Percentiles rank a stretch among this genome's conserved stretches.
These are phyloP conservation scores for Euzetes globulus DNA, from an alignment of 2,888 invertebrate species.

Conservation along the genomic window DNA sequence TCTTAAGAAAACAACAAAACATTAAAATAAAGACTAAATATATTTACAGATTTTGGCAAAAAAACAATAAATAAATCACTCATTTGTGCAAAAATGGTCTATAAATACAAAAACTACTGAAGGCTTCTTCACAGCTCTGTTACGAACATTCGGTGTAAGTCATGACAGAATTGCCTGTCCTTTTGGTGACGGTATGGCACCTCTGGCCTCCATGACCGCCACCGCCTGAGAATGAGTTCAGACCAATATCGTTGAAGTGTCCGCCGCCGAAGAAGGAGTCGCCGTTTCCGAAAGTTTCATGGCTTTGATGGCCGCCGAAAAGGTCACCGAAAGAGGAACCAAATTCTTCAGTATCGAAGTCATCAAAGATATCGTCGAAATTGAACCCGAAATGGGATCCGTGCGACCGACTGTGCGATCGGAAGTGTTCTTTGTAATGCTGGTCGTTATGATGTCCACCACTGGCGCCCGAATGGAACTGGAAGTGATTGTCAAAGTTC, in stretches of 20 bases:
- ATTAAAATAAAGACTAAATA: too few relatives aligned
- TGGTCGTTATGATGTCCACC: slow-evolving; percentile 39
- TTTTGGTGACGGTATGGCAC: slow-evolving; percentile 46
- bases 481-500: slow-evolving; percentile 44
- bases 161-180: slow-evolving; percentile 46
- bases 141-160: slow-evolving; percentile 47
- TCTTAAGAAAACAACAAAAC: too few relatives aligned
- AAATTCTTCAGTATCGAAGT: slow-evolving; percentile 44
- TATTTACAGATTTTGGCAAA: too few relatives aligned
- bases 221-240: slow-evolving; percentile 32
- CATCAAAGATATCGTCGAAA: slow-evolving; percentile 47
- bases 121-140: not conserved
- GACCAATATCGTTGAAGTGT: slow-evolving; percentile 40
- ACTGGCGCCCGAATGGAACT: slow-evolving; percentile 38
- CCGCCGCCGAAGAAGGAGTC: slow-evolving; percentile 45
- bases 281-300: slow-evolving; percentile 45
- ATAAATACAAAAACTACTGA: too few relatives aligned
- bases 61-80: too few relatives aligned
- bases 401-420: slow-evolving; percentile 34
- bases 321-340: slow-evolving; percentile 42
- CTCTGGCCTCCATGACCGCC: slow-evolving; percentile 31
- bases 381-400: slow-evolving; percentile 43
- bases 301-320: slow-evolving; percentile 43
- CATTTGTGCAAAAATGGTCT: too few relatives aligned
- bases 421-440: slow-evolving; percentile 39